Evolutionary conservation across 1,140 invertebrate species (phyloP).

Genomic region (Pseudomyrmex gracilis): DNA sequence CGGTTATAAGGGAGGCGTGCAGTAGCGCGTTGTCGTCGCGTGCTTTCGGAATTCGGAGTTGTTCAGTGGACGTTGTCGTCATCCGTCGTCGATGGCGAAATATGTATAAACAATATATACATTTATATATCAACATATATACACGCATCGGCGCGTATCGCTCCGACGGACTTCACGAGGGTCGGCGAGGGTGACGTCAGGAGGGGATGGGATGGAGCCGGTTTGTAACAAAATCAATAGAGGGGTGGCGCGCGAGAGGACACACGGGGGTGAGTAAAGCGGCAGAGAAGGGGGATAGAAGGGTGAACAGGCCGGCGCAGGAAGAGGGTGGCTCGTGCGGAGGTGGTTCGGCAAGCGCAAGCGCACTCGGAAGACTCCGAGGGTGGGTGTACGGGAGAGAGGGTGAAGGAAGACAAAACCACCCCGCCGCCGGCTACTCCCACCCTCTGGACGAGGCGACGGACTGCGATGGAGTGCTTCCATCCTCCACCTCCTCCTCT

Average conservation of each 20-base stretch:
- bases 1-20: conserved; percentile 3
- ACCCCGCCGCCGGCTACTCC: conserved; percentile 73
- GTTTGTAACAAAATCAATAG: conserved; percentile 86
- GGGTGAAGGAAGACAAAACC: conserved; percentile 77
- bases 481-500: conserved; percentile 67
- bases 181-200: conserved; percentile 67
- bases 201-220: conserved; percentile 70
- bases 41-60: conserved; percentile 54
- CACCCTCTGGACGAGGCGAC: conserved; percentile 81
- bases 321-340: conserved; percentile 56
- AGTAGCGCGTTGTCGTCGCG: conserved; percentile 6
- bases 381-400: conserved; percentile 64
- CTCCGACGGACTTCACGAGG: conserved; percentile 69
- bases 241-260: conserved; percentile 84
- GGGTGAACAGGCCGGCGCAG: conserved; percentile 56
- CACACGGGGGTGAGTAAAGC: conserved; percentile 68
- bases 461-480: conserved; percentile 84
- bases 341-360: conserved; percentile 64
- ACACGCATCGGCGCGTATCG: conserved; percentile 82
- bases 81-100: conserved; percentile 51
- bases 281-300: conserved; percentile 48
- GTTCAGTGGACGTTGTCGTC: conserved; percentile 59
- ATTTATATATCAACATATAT: conserved; percentile 57
- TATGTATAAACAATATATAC: conserved; percentile 67
- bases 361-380: conserved; percentile 65